Conservation (phyloP, 1,140 invertebrate species). For the Euschistus heros region DNA sequence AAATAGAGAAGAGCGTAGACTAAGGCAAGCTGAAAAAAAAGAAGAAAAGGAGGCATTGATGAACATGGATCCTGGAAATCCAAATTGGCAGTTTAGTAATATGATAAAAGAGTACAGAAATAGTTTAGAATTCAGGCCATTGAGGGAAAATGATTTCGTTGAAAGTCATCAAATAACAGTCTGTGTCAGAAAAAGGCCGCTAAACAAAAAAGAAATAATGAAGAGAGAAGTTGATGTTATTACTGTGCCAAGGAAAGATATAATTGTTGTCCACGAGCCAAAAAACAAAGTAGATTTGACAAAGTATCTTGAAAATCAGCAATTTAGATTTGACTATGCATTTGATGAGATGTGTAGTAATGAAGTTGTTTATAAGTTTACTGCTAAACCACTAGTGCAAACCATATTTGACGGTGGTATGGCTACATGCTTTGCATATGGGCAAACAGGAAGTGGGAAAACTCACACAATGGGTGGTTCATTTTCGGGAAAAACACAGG, state of each 20-base stretch:
- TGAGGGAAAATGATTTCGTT: constrained; percentile 73
- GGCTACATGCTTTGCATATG: constrained; percentile 97
- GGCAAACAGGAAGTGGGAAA: constrained; percentile 87
- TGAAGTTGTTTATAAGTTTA: constrained; percentile 82
- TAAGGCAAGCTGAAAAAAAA: constrained; percentile 80
- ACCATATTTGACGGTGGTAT: constrained; percentile 93
- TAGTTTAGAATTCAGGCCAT: constrained; percentile 78
- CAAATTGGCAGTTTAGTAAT: constrained; percentile 92
- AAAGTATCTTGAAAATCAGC: constrained; percentile 96
- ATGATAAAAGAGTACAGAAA: constrained; percentile 94
- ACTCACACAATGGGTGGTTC: constrained; percentile 85
- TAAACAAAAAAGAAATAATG: constrained; percentile 78
- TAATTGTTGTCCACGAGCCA: constrained; percentile 94
- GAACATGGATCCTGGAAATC: constrained; percentile 89
- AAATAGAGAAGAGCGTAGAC: constrained; percentile 86
- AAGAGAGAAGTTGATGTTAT: constrained; percentile 93
- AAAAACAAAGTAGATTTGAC: constrained; percentile 97
- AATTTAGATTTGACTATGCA: constrained; percentile 97
- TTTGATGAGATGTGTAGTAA: constrained; percentile 95
- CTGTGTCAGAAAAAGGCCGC: constrained; percentile 90
- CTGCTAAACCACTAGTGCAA: constrained; percentile 85
- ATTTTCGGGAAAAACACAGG: constrained; percentile 71
- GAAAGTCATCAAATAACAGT: constrained; percentile 97
- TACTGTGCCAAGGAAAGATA: constrained; percentile 89
- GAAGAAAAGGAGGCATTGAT: constrained; percentile 80